Conservation (phyloP, 2,888 invertebrate genomes). For the Tethea ocularis region DNA sequence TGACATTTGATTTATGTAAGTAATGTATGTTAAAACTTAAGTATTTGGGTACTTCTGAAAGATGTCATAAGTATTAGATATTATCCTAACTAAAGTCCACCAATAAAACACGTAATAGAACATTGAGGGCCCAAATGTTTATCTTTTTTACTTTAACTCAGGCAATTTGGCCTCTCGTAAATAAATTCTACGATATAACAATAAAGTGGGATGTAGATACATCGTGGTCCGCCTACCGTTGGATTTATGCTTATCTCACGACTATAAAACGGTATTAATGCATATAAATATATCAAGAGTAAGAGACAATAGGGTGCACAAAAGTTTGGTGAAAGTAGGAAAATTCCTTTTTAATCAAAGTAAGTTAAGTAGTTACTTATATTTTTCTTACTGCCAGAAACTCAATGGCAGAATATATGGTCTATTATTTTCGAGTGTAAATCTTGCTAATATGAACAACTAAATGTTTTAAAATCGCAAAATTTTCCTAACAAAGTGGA, state of each 20-base stretch:
- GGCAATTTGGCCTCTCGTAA: slow-evolving; percentile 57
- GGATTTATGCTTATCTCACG: slow-evolving; percentile 75
- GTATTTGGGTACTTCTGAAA: background rate
- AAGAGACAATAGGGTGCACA: slow-evolving; percentile 43
- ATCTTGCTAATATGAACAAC: too few relatives aligned
- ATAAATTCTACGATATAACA: slow-evolving; percentile 63
- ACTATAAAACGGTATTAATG: slow-evolving; percentile 74
- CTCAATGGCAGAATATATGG: background rate
- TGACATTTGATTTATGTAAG: too few relatives aligned
- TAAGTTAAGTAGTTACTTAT: background rate
- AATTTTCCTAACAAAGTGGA: too few relatives aligned
- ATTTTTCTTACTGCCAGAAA: too few relatives aligned
- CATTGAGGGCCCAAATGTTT: slow-evolving; percentile 40
- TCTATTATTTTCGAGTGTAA: too few relatives aligned
- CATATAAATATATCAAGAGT: slow-evolving; percentile 74
- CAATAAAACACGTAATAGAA: slow-evolving; percentile 27
- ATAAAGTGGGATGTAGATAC: slow-evolving; percentile 68
- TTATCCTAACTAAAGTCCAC: slow-evolving; percentile 20
- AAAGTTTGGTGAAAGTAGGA: slow-evolving; percentile 11
- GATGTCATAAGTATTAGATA: background rate
- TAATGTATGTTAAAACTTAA: too few relatives aligned
- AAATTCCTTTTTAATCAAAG: slow-evolving; percentile 7
- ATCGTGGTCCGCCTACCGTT: slow-evolving; percentile 56
- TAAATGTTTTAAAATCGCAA: too few relatives aligned
- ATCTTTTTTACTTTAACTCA: slow-evolving; percentile 42